phyloP scores from a whole-genome alignment of 2,888 invertebrate genomes.

The Thumatha senex region DNA sequence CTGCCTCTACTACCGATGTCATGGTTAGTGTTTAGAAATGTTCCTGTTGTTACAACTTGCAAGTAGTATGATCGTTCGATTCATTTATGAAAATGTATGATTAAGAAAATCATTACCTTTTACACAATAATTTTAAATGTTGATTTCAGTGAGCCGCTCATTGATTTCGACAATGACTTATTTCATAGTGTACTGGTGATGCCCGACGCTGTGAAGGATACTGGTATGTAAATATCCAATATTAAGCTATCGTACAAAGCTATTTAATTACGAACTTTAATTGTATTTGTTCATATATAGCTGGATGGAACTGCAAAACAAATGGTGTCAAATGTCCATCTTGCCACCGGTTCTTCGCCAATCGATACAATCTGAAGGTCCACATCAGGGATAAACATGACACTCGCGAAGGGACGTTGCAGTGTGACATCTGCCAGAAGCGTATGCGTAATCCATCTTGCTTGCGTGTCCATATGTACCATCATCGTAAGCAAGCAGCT shows the following conservation, averaged over 20 bases:
- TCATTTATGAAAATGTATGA: no score
- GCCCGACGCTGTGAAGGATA: slow-evolving; percentile 71
- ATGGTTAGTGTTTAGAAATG: no score
- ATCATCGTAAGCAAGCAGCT: slow-evolving; percentile 85
- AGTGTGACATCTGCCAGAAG: slow-evolving; percentile 88
- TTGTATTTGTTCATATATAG: background rate
- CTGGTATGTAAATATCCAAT: slow-evolving; percentile 44
- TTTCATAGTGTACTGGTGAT: slow-evolving; percentile 72
- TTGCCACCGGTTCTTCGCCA: slow-evolving; percentile 85
- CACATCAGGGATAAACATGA: slow-evolving; percentile 89
- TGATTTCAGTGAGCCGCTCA: slow-evolving; percentile 70
- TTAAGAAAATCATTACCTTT: no score
- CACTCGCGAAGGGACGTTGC: slow-evolving; percentile 85
- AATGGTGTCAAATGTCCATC: slow-evolving; percentile 85
- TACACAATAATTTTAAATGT: background rate
- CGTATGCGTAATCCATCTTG: slow-evolving; percentile 86
- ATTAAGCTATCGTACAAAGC: no score
- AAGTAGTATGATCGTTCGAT: no score
- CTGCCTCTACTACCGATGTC: no score
- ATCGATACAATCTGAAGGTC: slow-evolving; percentile 87
- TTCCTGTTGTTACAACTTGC: no score
- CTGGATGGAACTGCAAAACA: slow-evolving; percentile 76
- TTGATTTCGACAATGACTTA: slow-evolving; percentile 77
- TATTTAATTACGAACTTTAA: no score
- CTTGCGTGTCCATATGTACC: slow-evolving; percentile 86